Evolutionary conservation across 2,888 invertebrate species (phyloP).

Genomic region (Oligia latruncula): DNA sequence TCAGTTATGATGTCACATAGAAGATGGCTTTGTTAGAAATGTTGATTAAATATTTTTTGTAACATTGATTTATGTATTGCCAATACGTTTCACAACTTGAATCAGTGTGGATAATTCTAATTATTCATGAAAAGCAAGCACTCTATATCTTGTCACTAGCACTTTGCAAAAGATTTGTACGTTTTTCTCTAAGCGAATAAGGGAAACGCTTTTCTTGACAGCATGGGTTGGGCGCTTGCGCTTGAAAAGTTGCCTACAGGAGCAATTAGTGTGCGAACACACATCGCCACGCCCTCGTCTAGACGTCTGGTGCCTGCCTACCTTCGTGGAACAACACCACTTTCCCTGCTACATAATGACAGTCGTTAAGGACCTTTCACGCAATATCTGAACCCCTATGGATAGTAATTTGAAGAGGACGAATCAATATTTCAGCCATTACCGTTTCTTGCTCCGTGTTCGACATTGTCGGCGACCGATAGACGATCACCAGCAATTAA

Average conservation of each 20-base stretch:
- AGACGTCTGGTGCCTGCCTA: constrained; percentile 50
- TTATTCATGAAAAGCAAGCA: constrained; percentile 17
- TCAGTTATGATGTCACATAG: constrained; percentile 38
- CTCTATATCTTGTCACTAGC: constrained; percentile 23
- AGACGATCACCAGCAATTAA: constrained; percentile 66
- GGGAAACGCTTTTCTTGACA: constrained; percentile 64
- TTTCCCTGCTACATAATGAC: constrained; percentile 65
- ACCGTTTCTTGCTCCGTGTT: constrained; percentile 42
- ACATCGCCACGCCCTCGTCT: constrained; percentile 70
- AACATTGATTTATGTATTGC: constrained; percentile 12
- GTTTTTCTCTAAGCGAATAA: constrained; percentile 55
- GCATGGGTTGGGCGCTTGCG: constrained; percentile 49
- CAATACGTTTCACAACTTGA: not conserved
- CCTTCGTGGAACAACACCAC: constrained; percentile 54
- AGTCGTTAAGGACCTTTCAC: constrained; percentile 33
- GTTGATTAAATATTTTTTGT: constrained; percentile 20
- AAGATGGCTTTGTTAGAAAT: constrained; percentile 43
- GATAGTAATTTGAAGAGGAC: constrained; percentile 17
- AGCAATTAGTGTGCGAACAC: constrained; percentile 71
- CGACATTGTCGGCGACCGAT: constrained; percentile 65
- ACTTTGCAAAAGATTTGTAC: constrained; percentile 43
- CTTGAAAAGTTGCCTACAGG: constrained; percentile 69
- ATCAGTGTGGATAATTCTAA: not conserved
- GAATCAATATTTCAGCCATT: constrained; percentile 34
- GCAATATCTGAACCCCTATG: constrained; percentile 17